Percentiles rank a stretch among this genome's conserved stretches.
Conservation (phyloP, 2,113 vertebrate species). For the Galbula dea region DNA sequence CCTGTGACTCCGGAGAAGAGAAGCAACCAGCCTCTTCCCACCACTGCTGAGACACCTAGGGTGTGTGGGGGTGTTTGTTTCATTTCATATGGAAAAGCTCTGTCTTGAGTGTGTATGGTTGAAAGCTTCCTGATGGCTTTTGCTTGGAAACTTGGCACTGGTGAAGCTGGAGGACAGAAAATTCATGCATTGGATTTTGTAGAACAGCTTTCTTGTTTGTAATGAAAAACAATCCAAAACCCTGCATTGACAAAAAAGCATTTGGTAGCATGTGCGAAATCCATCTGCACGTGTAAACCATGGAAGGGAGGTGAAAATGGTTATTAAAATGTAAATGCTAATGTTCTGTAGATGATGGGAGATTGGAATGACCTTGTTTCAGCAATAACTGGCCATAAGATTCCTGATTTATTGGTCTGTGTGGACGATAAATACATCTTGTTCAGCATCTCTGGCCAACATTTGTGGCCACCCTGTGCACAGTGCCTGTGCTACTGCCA, state of each 20-base stretch:
- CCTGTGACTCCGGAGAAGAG: background rate
- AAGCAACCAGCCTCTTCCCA: background rate
- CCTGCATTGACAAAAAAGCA: background rate
- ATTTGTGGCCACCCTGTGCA: rapidly evolving
- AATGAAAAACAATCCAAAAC: background rate
- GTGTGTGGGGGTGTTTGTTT: too few relatives aligned
- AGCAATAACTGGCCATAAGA: background rate
- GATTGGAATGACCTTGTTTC: background rate
- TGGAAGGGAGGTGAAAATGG: background rate
- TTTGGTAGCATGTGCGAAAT: background rate
- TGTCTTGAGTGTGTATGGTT: background rate
- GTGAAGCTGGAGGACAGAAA: background rate
- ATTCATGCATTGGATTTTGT: background rate
- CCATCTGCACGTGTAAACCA: slow-evolving; percentile 3
- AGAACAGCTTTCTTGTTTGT: background rate
- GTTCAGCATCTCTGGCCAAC: background rate
- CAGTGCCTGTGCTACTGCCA: background rate
- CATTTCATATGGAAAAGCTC: background rate
- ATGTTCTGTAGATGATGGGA: background rate
- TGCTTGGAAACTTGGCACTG: background rate
- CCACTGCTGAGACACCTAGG: rapidly evolving
- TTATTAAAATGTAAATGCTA: background rate
- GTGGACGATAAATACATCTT: background rate
- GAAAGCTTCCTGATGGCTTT: background rate
- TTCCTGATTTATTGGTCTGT: rapidly evolving